Evolutionary conservation across 2,797 vertebrate species (phyloP), one percentile per base, ranked within the genome.

Genomic region (Clarias pachynema): DNA sequence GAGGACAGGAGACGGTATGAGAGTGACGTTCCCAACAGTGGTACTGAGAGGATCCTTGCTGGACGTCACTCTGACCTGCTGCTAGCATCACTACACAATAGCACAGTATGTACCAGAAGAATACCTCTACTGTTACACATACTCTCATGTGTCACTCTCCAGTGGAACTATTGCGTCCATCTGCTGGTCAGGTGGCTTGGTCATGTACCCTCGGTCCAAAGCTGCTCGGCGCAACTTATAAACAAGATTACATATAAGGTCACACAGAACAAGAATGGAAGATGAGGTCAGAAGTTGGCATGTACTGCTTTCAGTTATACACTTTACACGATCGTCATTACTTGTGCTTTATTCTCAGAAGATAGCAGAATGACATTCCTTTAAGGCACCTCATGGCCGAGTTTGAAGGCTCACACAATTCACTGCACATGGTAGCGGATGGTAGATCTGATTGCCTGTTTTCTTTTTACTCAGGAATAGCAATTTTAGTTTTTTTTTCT

Each of bases 11-110:
- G 6, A 20, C 2, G 20, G 18, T n/a, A 9, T 60, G 34, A 59
- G 37, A 6, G 16, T 31, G 40, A 57, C 29, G 31, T 31, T 72
- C 59, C n/a, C 31, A 3, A 84, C 82, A 60, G 59, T 86, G 82
- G 78, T 84, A 87, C 82, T 6, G 37, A 66, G 40, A 84, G 82
- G 86, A 75, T 68, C 78, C 82, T 81, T 37, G n/a, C 57, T 72
- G 56, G 80, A 63, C 3, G 20, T 24, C 65, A 40, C 20, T 24
- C 72, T 20, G 40, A 40, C 53, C 2, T 3, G 7, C 37, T 79
- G 26, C 65, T 16, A 26, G 22, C 66, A 29, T 84, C 31, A 66
- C 6, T n/a, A 49, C 60, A 84, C 86, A 86, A 86, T 68, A 68
- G 68, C 44, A 22, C 75, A 80, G 24, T 80, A 24, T 81, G 44